A percentile compares a stretch with the other conserved stretches of the same genome.
Evolutionary conservation across 2,113 vertebrate genomes (phyloP).

Genomic region (Leptobrachium leishanense): DNA sequence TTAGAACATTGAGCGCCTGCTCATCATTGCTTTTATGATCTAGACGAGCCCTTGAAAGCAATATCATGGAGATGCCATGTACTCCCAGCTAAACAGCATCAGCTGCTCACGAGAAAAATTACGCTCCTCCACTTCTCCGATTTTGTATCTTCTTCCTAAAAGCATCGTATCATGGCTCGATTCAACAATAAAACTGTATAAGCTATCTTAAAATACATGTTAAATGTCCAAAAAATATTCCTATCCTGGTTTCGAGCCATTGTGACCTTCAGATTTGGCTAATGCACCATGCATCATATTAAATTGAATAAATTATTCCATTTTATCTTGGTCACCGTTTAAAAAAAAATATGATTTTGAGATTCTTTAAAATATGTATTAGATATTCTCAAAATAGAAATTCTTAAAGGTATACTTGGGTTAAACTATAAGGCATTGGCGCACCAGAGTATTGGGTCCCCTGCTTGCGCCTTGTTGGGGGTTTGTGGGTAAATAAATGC

Average conservation of each 20-base stretch:
- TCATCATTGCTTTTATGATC: background rate
- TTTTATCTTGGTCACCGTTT: background rate
- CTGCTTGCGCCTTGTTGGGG: constrained; percentile 66
- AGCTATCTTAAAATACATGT: background rate
- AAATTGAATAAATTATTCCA: too few species aligned
- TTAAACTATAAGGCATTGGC: too few species aligned
- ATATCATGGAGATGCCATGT: constrained; percentile 23
- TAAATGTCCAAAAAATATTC: background rate
- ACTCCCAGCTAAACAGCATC: constrained; percentile 14
- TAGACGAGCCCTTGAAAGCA: background rate
- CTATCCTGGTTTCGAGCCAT: background rate
- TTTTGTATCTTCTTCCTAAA: background rate
- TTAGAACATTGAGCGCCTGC: constrained; percentile 25
- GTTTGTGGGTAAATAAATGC: constrained; percentile 77
- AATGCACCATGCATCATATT: background rate
- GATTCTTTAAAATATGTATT: too few species aligned
- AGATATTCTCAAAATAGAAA: too few species aligned
- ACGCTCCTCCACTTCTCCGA: background rate
- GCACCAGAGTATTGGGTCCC: too few species aligned
- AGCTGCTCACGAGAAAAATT: constrained; percentile 4
- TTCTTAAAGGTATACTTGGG: too few species aligned
- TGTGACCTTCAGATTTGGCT: background rate
- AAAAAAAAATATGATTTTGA: background rate
- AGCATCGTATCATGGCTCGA: constrained; percentile 7
- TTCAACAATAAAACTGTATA: background rate